These are phyloP conservation scores for Helobdella robusta DNA, from an alignment of 2,888 invertebrate species.

Conservation along the genomic window DNA sequence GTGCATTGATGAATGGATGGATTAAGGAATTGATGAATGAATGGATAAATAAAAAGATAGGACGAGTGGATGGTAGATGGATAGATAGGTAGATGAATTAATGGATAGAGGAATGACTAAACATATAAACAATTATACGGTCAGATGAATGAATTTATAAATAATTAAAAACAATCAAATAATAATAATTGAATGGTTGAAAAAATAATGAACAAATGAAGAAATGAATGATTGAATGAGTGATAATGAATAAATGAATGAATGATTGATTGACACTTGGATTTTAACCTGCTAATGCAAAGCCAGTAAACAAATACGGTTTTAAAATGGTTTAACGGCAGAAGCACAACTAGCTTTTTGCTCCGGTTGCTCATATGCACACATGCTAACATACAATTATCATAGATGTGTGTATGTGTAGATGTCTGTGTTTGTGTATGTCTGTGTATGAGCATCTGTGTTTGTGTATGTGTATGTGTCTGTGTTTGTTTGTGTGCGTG, in stretches of 20 bases:
- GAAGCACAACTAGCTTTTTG: no score
- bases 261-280: not conserved
- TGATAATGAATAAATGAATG: conserved; percentile 12
- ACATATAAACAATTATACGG: not conserved
- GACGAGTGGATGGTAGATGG: not conserved
- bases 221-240: not conserved
- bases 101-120: not conserved
- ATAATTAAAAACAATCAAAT: not conserved
- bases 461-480: no score
- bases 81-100: not conserved
- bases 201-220: not conserved
- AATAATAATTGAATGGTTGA: not conserved
- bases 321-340: no score
- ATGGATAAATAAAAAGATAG: not conserved
- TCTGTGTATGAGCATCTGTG: no score
- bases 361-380: no score
- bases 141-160: not conserved
- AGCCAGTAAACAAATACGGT: no score
- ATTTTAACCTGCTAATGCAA: not conserved
- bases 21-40: not conserved
- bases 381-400: no score
- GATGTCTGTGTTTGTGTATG: no score
- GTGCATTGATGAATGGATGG: not conserved
- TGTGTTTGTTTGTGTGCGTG: no score
- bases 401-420: no score